phyloP scores from a whole-genome alignment of 2,113 vertebrate species.

The Archocentrus centrarchus region DNA sequence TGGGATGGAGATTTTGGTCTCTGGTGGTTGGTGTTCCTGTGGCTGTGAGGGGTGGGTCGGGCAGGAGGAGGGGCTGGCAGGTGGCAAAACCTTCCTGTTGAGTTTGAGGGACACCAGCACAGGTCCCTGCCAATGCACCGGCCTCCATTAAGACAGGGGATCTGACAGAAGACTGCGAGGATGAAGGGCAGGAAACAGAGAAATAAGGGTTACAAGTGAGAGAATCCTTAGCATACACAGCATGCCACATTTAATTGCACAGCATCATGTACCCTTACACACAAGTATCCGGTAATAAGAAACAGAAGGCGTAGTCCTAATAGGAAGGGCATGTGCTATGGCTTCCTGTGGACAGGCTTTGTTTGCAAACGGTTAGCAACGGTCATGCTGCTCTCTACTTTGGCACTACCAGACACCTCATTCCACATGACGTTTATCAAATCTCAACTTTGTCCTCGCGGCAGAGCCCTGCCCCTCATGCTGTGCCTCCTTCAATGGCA shows the following conservation, averaged over 20 bases:
- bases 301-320: conserved; percentile 47
- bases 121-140: conserved; percentile 81
- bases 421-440: conserved; percentile 51
- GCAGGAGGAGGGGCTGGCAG: conserved; percentile 70
- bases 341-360: conserved; percentile 41
- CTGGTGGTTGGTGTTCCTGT: conserved; percentile 47
- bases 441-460: conserved; percentile 39
- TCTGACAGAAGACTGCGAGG: conserved; percentile 83
- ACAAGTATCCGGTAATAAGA: conserved; percentile 47
- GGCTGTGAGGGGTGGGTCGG: conserved; percentile 50
- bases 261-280: conserved; percentile 49
- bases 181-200: not conserved
- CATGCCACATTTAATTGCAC: conserved; percentile 47
- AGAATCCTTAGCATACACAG: conserved; percentile 17
- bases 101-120: conserved; percentile 85
- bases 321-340: conserved; percentile 56
- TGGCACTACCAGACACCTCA: conserved; percentile 18
- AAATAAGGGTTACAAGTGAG: not conserved
- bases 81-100: conserved; percentile 85
- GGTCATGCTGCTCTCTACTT: conserved; percentile 32
- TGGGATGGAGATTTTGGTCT: conserved; percentile 67
- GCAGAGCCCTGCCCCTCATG: conserved; percentile 11
- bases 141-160: conserved; percentile 83
- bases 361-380: conserved; percentile 51
- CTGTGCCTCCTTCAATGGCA: conserved; percentile 19